Conservation (phyloP, 1,140 invertebrate genomes). For the Samia ricini region DNA sequence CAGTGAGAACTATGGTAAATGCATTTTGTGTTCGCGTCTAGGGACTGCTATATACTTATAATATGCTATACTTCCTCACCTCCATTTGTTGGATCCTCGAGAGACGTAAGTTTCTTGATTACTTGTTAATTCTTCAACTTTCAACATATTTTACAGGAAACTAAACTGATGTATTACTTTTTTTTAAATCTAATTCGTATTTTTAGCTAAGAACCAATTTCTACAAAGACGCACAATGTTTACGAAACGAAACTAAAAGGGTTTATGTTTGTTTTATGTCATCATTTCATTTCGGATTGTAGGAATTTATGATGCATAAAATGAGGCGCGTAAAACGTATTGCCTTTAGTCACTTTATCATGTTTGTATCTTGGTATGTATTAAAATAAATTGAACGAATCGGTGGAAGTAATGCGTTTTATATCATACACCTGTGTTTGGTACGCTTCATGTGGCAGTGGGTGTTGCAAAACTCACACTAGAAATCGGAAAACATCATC, state of each 20-base stretch:
- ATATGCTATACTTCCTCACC: too few relatives aligned
- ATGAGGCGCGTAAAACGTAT: conserved; percentile 14
- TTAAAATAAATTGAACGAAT: neutral
- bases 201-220: neutral
- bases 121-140: too few relatives aligned
- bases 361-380: neutral
- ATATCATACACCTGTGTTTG: too few relatives aligned
- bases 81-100: too few relatives aligned
- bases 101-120: too few relatives aligned
- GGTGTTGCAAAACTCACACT: too few relatives aligned
- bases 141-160: neutral
- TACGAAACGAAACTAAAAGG: conserved; percentile 1
- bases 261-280: conserved; percentile 12
- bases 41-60: too few relatives aligned
- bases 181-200: neutral
- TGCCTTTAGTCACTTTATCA: conserved; percentile 5
- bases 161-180: neutral
- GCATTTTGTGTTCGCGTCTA: too few relatives aligned
- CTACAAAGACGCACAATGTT: neutral
- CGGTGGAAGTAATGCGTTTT: neutral
- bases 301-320: conserved; percentile 19
- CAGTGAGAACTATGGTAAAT: too few relatives aligned
- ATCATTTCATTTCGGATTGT: conserved; percentile 15
- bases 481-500: too few relatives aligned
- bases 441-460: too few relatives aligned